These are phyloP conservation scores for Heliocidaris tuberculata DNA, from an alignment of 35 echinoderm and acorn worm genomes.

Conservation along the genomic window DNA sequence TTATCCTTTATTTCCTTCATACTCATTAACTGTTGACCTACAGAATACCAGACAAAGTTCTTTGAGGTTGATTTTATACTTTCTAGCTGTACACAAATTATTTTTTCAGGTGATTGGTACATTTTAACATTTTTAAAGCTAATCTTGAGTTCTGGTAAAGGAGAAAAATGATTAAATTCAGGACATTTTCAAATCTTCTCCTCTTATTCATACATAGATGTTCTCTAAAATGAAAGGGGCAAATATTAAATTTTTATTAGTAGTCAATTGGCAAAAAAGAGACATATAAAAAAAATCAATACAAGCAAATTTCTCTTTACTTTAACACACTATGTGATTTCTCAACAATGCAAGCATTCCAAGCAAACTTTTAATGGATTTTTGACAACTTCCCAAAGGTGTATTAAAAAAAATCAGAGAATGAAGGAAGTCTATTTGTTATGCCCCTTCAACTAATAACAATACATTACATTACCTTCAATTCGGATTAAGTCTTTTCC, in stretches of 20 bases:
- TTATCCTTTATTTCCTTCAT: too few species aligned
- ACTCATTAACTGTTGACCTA: too few species aligned
- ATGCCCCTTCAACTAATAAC: neutral
- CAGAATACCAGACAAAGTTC: too few species aligned
- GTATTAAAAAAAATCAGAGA: neutral
- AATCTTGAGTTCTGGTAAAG: too few species aligned
- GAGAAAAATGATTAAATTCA: too few species aligned
- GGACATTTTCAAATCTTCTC: neutral
- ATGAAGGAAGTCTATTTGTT: neutral
- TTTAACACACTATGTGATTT: neutral
- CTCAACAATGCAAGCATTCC: neutral
- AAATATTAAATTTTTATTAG: neutral
- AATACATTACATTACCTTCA: neutral
- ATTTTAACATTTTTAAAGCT: neutral
- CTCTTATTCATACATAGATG: neutral
- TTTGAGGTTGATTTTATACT: too few species aligned
- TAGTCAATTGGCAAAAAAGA: neutral
- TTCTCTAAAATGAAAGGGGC: neutral
- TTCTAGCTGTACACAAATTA: too few species aligned
- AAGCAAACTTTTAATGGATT: neutral
- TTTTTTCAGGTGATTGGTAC: too few species aligned
- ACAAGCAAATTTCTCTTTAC: too few species aligned
- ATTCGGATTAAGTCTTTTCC: neutral
- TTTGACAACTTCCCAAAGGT: neutral
- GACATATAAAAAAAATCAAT: too few species aligned